These are phyloP conservation scores for Phylloscopus collybita DNA, from an alignment of 2,797 vertebrate genomes.

Conservation along the genomic window DNA sequence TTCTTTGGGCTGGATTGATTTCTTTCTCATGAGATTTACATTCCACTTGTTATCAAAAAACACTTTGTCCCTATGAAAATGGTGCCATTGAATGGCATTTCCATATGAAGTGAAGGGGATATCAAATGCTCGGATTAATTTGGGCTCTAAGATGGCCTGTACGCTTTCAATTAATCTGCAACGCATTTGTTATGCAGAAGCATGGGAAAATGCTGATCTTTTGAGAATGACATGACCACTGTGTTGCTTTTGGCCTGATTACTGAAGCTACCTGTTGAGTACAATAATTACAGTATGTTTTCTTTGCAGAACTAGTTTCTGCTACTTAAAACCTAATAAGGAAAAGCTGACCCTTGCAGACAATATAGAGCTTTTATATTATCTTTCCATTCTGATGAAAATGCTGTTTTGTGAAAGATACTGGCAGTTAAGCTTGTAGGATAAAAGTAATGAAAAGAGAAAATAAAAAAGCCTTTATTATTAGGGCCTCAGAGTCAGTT, in stretches of 20 bases:
- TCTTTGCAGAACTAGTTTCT: constrained; percentile 69
- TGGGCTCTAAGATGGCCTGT: constrained; percentile 68
- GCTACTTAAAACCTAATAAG: constrained; percentile 73
- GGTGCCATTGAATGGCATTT: constrained; percentile 78
- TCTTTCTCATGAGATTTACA: constrained; percentile 79
- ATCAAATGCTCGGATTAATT: constrained; percentile 79
- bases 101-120: constrained; percentile 79
- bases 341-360: constrained; percentile 58
- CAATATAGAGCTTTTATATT: constrained; percentile 68
- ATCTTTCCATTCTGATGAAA: constrained; percentile 62
- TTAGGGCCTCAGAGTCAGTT: constrained; percentile 3
- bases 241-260: constrained; percentile 72
- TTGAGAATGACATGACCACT: constrained; percentile 67
- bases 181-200: constrained; percentile 72
- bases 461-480: constrained; percentile 30
- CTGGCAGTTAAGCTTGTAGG: constrained; percentile 56
- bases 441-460: constrained; percentile 54
- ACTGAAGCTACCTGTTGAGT: constrained; percentile 74
- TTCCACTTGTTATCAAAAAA: constrained; percentile 76
- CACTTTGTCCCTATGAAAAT: constrained; percentile 77
- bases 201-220: constrained; percentile 75
- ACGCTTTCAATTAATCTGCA: constrained; percentile 71
- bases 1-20: constrained; percentile 76
- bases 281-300: constrained; percentile 70
- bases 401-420: constrained; percentile 59